Percentiles rank a stretch among this genome's conserved stretches.
Conservation (phyloP, 2,888 invertebrate species). For the Acrobasis consociella region DNA sequence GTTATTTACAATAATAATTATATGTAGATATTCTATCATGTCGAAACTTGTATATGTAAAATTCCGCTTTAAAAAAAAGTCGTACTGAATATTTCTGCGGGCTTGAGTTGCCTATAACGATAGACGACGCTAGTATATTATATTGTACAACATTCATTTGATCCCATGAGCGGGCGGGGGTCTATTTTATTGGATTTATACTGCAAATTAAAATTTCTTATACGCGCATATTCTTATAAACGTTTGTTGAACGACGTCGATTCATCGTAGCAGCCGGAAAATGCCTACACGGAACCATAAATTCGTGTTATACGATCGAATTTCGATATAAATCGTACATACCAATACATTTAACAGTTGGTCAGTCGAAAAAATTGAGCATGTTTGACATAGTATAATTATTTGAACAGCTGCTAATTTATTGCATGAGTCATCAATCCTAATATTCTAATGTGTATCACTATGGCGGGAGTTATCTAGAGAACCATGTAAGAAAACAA, state of each 20-base stretch:
- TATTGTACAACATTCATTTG: conserved; percentile 13
- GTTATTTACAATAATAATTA: conserved; percentile 24
- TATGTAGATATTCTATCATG: not conserved
- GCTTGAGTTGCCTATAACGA: not conserved
- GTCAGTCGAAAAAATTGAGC: conserved; percentile 82
- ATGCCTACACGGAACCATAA: conserved; percentile 43
- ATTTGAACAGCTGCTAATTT: conserved; percentile 66
- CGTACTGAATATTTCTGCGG: not conserved
- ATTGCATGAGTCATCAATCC: conserved; percentile 74
- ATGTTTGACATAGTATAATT: conserved; percentile 58
- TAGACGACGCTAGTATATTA: conserved; percentile 3
- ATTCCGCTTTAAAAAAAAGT: conserved; percentile 11
- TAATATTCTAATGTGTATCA: conserved; percentile 61
- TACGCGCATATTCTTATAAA: not conserved
- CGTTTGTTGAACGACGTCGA: not conserved
- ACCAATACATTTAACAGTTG: conserved; percentile 71
- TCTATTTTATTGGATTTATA: not conserved
- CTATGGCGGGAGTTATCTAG: conserved; percentile 58
- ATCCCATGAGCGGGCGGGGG: conserved; percentile 3
- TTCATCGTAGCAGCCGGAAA: not conserved
- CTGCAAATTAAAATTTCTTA: not conserved
- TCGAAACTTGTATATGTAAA: conserved; percentile 3
- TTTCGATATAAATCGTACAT: conserved; percentile 43
- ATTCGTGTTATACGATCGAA: conserved; percentile 48
- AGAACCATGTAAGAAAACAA: conserved; percentile 53